Conservation (phyloP, 2,888 invertebrate species). For the Molanna angustata region DNA sequence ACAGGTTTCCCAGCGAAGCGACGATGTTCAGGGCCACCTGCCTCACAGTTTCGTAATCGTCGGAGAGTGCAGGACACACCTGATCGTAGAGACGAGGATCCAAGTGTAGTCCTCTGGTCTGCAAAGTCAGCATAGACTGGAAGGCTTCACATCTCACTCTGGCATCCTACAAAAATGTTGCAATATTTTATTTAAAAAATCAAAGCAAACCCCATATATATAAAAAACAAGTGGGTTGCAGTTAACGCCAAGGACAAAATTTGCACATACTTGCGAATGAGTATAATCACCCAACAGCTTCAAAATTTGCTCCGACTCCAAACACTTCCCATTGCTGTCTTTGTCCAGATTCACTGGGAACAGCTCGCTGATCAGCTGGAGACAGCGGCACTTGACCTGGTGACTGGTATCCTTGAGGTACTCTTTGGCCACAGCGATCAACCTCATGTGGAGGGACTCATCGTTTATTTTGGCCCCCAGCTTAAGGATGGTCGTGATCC, state of each 20-base stretch:
- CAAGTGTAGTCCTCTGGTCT: constrained; percentile 78
- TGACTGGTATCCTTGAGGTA: constrained; percentile 75
- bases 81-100: constrained; percentile 65
- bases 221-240: background rate
- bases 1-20: constrained; percentile 80
- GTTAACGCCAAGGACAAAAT: background rate
- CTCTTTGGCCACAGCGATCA: constrained; percentile 64
- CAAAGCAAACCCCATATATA: background rate
- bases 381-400: constrained; percentile 74
- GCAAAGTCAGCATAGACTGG: constrained; percentile 77
- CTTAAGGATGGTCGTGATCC: constrained; percentile 68
- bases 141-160: constrained; percentile 88
- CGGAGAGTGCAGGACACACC: constrained; percentile 74
- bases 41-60: constrained; percentile 93
- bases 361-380: constrained; percentile 75
- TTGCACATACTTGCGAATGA: constrained; percentile 59
- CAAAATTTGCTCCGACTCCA: constrained; percentile 61
- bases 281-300: constrained; percentile 82
- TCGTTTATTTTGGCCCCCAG: constrained; percentile 64
- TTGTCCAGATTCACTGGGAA: constrained; percentile 58
- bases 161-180: constrained; percentile 67
- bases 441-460: constrained; percentile 57
- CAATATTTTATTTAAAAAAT: background rate
- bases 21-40: constrained; percentile 82
- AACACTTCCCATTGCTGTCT: constrained; percentile 46